Percentiles rank a stretch among this genome's conserved stretches.
These are phyloP conservation scores for Planococcus citri DNA, from an alignment of 1,140 invertebrate genomes.

Conservation along the genomic window DNA sequence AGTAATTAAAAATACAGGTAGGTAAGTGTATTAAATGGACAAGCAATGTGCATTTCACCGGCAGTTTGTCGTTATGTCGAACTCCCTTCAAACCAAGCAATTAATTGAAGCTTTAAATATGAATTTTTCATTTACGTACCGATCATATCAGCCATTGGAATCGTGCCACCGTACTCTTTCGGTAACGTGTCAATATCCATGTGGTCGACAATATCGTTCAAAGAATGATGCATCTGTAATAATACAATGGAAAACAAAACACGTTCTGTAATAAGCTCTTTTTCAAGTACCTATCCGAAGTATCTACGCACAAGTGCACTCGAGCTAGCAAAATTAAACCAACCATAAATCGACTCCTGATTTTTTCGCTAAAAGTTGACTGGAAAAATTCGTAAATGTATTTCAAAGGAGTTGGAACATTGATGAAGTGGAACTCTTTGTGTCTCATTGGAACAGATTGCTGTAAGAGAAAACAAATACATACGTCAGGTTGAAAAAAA, in stretches of 20 bases:
- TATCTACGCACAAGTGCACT: not conserved
- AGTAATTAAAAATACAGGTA: too few relatives aligned
- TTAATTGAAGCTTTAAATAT: not conserved
- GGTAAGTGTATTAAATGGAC: too few relatives aligned
- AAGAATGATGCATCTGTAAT: slow-evolving; percentile 53
- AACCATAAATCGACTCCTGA: slow-evolving; percentile 48
- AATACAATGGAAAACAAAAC: too few relatives aligned
- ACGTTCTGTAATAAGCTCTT: not conserved
- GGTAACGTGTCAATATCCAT: slow-evolving; percentile 54
- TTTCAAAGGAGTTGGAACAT: slow-evolving; percentile 50
- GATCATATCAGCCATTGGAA: slow-evolving; percentile 73
- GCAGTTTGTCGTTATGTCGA: too few relatives aligned
- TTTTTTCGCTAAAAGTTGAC: slow-evolving; percentile 52
- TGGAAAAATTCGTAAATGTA: slow-evolving; percentile 58
- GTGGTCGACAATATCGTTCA: slow-evolving; percentile 51
- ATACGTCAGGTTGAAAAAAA: not conserved
- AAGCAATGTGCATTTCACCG: too few relatives aligned
- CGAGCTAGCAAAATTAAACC: slow-evolving; percentile 27
- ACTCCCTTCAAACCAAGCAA: too few relatives aligned
- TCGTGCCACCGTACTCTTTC: slow-evolving; percentile 64
- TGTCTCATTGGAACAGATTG: slow-evolving; percentile 64
- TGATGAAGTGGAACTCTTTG: slow-evolving; percentile 55
- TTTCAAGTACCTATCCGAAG: not conserved
- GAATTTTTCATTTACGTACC: slow-evolving; percentile 34
- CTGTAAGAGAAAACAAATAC: slow-evolving; percentile 36